Evolutionary conservation across 2,113 vertebrate species (phyloP).

Genomic region (Coptodon rendalli): DNA sequence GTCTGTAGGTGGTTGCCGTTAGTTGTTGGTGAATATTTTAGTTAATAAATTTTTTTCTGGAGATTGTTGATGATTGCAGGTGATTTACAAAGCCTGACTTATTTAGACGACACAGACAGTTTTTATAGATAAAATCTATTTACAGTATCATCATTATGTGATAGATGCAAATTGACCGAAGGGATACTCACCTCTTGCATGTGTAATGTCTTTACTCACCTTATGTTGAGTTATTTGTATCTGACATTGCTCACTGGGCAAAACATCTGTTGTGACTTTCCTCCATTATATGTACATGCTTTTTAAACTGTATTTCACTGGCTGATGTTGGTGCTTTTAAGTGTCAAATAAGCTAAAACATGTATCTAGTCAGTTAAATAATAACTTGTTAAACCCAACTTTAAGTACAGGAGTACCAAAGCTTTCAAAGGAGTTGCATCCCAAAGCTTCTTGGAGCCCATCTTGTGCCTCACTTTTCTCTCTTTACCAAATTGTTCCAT

Average conservation of each 20-base stretch:
- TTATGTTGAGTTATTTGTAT: neutral
- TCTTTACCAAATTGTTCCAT: neutral
- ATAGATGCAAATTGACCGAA: neutral
- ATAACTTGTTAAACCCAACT: neutral
- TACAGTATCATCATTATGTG: neutral
- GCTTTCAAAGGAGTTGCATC: neutral
- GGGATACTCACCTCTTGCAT: neutral
- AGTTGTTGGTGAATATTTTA: neutral
- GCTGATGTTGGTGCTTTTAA: neutral
- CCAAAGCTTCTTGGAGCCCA: neutral
- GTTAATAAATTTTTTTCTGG: accelerated
- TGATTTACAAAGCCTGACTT: neutral
- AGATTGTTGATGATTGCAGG: neutral
- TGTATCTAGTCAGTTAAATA: neutral
- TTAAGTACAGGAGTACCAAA: neutral
- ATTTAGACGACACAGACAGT: neutral
- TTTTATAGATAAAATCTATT: neutral
- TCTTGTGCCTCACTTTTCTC: neutral
- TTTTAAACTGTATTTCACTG: neutral
- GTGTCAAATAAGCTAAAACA: neutral
- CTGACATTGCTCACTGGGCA: neutral
- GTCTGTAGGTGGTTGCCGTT: neutral
- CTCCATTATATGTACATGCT: neutral
- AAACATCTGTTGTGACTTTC: neutral
- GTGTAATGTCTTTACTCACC: neutral